These are phyloP conservation scores for Ptychobarbus kaznakovi DNA, from an alignment of 2,797 vertebrate genomes.

Conservation along the genomic window DNA sequence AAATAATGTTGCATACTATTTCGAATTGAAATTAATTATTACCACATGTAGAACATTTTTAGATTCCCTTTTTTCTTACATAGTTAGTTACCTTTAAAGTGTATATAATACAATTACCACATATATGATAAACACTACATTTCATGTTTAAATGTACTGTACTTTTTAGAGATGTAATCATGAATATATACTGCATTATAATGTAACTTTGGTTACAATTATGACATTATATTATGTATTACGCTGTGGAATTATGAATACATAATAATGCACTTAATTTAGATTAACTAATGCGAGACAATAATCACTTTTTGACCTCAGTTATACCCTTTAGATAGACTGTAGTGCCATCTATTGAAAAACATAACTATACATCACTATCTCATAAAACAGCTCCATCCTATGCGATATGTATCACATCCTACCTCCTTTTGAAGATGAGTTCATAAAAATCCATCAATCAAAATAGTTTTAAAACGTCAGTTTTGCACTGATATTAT, in stretches of 20 bases:
- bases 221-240: not conserved
- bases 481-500: not conserved
- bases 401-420: not conserved
- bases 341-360: slow-evolving; percentile 97
- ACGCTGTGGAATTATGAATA: not conserved
- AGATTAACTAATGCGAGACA: slow-evolving; percentile 59
- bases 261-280: not conserved
- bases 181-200: not conserved
- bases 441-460: slow-evolving; percentile 27
- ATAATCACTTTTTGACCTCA: slow-evolving; percentile 76
- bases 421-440: slow-evolving; percentile 38
- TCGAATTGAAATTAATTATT: not conserved
- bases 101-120: not conserved
- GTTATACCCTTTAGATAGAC: slow-evolving; percentile 87
- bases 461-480: not conserved
- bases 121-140: not conserved
- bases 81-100: not conserved
- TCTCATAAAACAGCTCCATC: slow-evolving; percentile 47
- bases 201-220: slow-evolving; percentile 1
- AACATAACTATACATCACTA: slow-evolving; percentile 68
- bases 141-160: not conserved
- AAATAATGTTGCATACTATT: not conserved
- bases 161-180: not conserved
- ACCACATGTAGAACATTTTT: not conserved
- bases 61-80: not conserved